These are phyloP conservation scores for Drosophila parthenogenetica DNA, from an alignment of 2,888 invertebrate species.

Conservation along the genomic window DNA sequence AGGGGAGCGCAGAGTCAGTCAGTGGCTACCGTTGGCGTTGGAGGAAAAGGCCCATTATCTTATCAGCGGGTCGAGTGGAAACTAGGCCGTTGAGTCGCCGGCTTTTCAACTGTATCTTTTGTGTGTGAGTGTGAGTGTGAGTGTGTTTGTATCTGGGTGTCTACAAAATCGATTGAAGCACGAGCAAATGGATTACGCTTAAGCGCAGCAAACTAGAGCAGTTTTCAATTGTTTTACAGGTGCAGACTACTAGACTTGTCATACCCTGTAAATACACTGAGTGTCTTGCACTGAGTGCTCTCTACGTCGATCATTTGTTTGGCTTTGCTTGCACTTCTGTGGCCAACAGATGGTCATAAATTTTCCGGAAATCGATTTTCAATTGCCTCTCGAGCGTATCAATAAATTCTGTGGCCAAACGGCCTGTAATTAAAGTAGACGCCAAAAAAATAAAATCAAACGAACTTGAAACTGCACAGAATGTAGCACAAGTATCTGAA, in stretches of 20 bases:
- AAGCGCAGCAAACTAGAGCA: conserved; percentile 34
- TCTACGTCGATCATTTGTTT: conserved; percentile 2
- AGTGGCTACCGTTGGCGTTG: conserved; percentile 57
- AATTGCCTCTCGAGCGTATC: conserved; percentile 46
- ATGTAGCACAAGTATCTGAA: conserved; percentile 7
- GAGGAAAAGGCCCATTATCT: conserved; percentile 78
- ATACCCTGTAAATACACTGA: conserved; percentile 1
- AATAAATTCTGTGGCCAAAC: conserved; percentile 19
- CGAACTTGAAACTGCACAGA: conserved; percentile 6
- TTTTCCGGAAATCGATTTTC: conserved; percentile 50
- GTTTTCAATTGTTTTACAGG: conserved; percentile 34
- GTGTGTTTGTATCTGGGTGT: conserved; percentile 22
- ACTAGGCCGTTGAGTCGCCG: conserved; percentile 63
- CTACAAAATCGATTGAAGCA: conserved; percentile 70
- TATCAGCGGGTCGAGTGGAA: conserved; percentile 67
- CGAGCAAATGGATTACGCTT: conserved; percentile 56
- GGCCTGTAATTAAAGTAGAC: conserved; percentile 1
- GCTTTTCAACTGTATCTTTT: conserved; percentile 25
- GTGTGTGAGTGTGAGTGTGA: conserved; percentile 9
- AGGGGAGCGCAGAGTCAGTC: conserved; percentile 46
- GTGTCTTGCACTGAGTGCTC: neutral
- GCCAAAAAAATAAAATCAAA: neutral
- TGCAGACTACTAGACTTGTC: neutral
- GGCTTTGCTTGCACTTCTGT: conserved; percentile 3
- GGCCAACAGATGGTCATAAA: conserved; percentile 43